phyloP scores from a whole-genome alignment of 2,888 invertebrate genomes.

The Julus scandinavius region DNA sequence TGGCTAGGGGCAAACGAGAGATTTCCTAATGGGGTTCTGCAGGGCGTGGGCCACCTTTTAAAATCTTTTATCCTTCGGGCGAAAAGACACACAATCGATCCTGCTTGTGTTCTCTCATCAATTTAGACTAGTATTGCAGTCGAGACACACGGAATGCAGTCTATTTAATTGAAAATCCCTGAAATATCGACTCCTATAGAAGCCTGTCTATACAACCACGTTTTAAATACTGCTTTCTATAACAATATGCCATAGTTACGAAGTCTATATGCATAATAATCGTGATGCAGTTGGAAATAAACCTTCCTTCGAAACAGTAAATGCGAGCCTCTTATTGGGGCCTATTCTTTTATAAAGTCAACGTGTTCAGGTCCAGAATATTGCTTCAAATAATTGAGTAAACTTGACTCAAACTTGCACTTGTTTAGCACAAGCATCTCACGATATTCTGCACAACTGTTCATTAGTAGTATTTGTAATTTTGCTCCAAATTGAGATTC shows the following conservation, averaged over 20 bases:
- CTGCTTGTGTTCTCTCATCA: background rate
- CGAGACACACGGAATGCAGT: background rate
- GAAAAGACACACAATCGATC: background rate
- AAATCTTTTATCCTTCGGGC: background rate
- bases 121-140: background rate
- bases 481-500: too few relatives aligned
- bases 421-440: too few relatives aligned
- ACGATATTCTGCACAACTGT: too few relatives aligned
- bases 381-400: too few relatives aligned
- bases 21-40: constrained; percentile 9
- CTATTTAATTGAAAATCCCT: constrained; percentile 27
- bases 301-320: too few relatives aligned
- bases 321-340: too few relatives aligned
- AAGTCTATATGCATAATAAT: background rate
- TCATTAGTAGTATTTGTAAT: too few relatives aligned
- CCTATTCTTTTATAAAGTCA: too few relatives aligned
- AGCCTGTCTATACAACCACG: background rate
- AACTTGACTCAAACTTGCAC: too few relatives aligned
- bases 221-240: background rate
- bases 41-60: constrained; percentile 27
- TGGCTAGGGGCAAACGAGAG: background rate
- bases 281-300: too few relatives aligned
- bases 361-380: too few relatives aligned
- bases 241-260: background rate
- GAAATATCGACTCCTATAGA: background rate